phyloP scores from a whole-genome alignment of 2,888 invertebrate genomes.

The Rhodophaea formosa region DNA sequence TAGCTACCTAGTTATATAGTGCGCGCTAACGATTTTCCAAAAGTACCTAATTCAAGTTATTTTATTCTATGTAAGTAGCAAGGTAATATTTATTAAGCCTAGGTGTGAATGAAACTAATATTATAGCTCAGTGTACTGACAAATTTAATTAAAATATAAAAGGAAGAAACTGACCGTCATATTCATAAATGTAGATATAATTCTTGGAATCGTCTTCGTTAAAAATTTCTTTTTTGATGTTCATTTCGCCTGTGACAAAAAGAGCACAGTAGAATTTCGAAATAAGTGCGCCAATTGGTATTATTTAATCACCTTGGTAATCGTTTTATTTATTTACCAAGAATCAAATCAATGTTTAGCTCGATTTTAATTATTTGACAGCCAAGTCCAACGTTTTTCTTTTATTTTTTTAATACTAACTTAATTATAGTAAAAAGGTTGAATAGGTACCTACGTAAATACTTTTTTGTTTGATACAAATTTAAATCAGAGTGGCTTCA shows the following conservation, averaged over 20 bases:
- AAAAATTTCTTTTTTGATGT: conserved; percentile 31
- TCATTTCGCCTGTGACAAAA: conserved; percentile 24
- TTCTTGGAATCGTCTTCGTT: conserved; percentile 34
- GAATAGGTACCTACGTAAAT: background rate
- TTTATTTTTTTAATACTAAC: background rate
- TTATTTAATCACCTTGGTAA: conserved; percentile 46
- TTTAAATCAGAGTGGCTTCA: background rate
- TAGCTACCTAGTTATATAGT: too few relatives aligned
- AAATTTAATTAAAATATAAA: too few relatives aligned
- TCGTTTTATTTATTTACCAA: conserved; percentile 35
- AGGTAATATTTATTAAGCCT: too few relatives aligned
- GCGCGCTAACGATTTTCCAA: too few relatives aligned
- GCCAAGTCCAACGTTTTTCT: background rate
- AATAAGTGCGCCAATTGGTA: conserved; percentile 19
- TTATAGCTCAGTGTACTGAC: too few relatives aligned
- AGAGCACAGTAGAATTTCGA: conserved; percentile 26
- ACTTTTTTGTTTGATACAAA: too few relatives aligned
- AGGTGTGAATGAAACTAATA: too few relatives aligned
- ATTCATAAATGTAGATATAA: conserved; percentile 45
- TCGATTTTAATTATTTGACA: conserved; percentile 2
- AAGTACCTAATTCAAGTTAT: too few relatives aligned
- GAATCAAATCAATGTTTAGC: background rate
- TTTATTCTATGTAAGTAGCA: too few relatives aligned
- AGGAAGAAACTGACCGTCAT: conserved; percentile 43
- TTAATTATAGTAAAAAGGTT: background rate